These are phyloP conservation scores for Eublepharis macularius DNA, from an alignment of 2,113 vertebrate genomes.

Conservation along the genomic window DNA sequence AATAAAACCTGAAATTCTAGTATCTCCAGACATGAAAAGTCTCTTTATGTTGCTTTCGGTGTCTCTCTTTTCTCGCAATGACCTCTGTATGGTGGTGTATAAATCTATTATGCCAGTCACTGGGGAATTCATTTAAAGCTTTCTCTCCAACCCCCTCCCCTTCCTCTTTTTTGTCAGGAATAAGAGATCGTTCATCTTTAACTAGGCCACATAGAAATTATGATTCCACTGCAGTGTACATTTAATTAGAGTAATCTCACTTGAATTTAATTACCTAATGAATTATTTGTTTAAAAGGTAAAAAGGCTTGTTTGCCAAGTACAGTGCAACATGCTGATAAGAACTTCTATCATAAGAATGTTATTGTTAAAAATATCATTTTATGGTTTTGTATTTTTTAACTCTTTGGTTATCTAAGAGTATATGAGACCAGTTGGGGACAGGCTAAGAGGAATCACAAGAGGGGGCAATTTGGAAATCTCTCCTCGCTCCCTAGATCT, in stretches of 20 bases:
- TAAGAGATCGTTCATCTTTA: slow-evolving; percentile 75
- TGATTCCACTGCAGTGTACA: slow-evolving; percentile 80
- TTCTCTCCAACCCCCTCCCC: slow-evolving; percentile 14
- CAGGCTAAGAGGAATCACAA: too few relatives aligned
- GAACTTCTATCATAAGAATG: slow-evolving; percentile 69
- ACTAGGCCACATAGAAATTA: slow-evolving; percentile 82
- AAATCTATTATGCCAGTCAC: slow-evolving; percentile 71
- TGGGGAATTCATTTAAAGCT: slow-evolving; percentile 66
- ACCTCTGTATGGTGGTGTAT: slow-evolving; percentile 66
- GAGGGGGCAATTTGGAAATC: too few relatives aligned
- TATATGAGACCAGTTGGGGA: background rate
- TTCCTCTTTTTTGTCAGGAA: slow-evolving; percentile 38
- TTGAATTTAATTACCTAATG: slow-evolving; percentile 86
- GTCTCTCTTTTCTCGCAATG: slow-evolving; percentile 73
- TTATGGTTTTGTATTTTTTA: slow-evolving; percentile 51
- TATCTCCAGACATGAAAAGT: slow-evolving; percentile 63
- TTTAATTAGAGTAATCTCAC: slow-evolving; percentile 85
- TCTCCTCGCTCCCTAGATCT: too few relatives aligned
- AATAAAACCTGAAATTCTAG: slow-evolving; percentile 60
- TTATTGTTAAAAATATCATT: slow-evolving; percentile 47
- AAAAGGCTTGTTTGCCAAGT: slow-evolving; percentile 77
- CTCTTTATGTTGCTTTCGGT: slow-evolving; percentile 50
- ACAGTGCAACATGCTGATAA: slow-evolving; percentile 76
- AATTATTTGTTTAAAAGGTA: slow-evolving; percentile 86
- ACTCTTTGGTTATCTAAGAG: slow-evolving; percentile 47